Conservation (phyloP, 2,797 vertebrate genomes). For the Karalla daura region DNA sequence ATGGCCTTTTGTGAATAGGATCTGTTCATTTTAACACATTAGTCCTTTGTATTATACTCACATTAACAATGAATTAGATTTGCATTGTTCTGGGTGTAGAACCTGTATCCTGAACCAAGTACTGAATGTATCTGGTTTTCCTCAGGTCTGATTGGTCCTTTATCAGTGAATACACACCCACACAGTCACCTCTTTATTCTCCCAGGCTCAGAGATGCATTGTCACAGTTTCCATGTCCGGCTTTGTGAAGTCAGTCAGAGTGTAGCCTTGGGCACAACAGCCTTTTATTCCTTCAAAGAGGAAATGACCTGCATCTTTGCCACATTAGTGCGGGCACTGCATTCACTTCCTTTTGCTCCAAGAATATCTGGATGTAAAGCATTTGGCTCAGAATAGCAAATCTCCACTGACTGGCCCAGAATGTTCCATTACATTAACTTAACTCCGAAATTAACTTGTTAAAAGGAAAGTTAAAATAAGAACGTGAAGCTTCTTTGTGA, state of each 20-base stretch:
- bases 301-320: conserved; percentile 71
- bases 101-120: neutral
- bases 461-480: conserved; percentile 6
- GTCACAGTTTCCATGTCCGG: conserved; percentile 78
- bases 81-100: neutral
- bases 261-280: conserved; percentile 54
- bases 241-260: conserved; percentile 52
- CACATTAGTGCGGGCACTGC: conserved; percentile 60
- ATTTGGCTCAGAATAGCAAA: conserved; percentile 43
- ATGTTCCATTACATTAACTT: conserved; percentile 35
- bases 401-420: conserved; percentile 9
- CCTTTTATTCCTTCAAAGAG: conserved; percentile 58
- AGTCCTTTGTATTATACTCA: neutral
- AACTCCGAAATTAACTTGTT: conserved; percentile 12
- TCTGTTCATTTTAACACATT: conserved; percentile 2
- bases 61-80: neutral
- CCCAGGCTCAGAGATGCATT: conserved; percentile 42
- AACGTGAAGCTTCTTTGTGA: conserved; percentile 4
- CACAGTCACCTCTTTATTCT: conserved; percentile 27
- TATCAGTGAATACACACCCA: conserved; percentile 27
- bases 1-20: conserved; percentile 1
- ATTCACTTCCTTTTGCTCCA: conserved; percentile 29
- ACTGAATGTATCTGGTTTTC: conserved; percentile 20
- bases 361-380: conserved; percentile 39
- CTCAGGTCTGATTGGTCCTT: conserved; percentile 23